These are phyloP conservation scores for Cylloceria caligata DNA, from an alignment of 2,888 invertebrate species.

Conservation along the genomic window DNA sequence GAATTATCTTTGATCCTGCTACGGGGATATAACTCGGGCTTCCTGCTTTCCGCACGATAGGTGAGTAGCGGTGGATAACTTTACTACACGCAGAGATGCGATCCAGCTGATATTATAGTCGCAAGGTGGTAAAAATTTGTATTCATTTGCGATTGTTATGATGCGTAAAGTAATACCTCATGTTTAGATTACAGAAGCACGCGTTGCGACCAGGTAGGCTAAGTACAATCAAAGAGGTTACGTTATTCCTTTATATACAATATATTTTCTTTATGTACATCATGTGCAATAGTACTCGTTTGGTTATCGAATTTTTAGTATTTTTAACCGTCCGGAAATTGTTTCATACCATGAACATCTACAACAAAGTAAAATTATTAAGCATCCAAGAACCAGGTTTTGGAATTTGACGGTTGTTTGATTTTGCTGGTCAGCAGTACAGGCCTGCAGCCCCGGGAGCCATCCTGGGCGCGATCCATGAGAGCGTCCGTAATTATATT, in stretches of 20 bases:
- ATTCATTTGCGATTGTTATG: not conserved
- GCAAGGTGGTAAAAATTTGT: not conserved
- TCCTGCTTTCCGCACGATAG: conserved; percentile 29
- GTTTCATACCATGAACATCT: not conserved
- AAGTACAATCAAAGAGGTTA: not conserved
- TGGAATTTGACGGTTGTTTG: conserved; percentile 65
- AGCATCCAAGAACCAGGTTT: conserved; percentile 34
- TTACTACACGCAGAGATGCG: not conserved
- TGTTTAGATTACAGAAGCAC: not conserved
- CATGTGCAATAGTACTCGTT: not conserved
- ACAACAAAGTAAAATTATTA: conserved; percentile 2
- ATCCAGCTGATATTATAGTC: not conserved
- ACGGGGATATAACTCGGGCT: conserved; percentile 26
- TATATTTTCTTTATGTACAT: not conserved
- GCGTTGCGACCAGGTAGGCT: not conserved
- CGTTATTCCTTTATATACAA: no score
- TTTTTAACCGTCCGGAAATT: not conserved
- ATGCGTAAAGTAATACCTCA: not conserved
- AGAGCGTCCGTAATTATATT: conserved; percentile 77
- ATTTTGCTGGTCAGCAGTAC: conserved; percentile 63
- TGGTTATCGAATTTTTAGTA: not conserved
- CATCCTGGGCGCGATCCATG: conserved; percentile 55
- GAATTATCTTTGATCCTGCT: conserved; percentile 67
- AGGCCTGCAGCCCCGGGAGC: conserved; percentile 42
- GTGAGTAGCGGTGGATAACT: conserved; percentile 25